phyloP scores from a whole-genome alignment of 2,113 vertebrate genomes.

The Sapajus apella region DNA sequence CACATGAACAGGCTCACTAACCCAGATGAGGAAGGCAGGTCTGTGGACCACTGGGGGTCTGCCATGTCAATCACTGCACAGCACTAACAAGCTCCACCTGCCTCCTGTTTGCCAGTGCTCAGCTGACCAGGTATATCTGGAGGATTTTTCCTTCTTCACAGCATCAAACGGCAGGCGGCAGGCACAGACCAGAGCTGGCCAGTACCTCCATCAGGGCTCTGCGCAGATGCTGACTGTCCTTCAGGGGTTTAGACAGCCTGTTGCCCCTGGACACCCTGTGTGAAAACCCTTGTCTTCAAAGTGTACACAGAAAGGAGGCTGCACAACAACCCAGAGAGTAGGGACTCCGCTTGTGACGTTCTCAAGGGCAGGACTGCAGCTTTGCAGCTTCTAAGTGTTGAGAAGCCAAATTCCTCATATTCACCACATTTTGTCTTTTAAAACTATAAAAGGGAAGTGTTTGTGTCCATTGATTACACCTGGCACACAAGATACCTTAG shows the following conservation, averaged over 20 bases:
- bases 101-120: too few relatives aligned
- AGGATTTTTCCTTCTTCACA: neutral
- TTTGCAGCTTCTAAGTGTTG: neutral
- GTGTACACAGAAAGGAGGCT: neutral
- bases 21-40: neutral
- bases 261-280: neutral
- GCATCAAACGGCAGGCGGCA: neutral
- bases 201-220: neutral
- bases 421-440: neutral
- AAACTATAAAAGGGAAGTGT: neutral
- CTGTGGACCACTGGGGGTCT: neutral
- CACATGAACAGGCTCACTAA: neutral
- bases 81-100: neutral
- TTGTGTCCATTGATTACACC: neutral
- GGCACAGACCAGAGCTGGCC: neutral
- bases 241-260: neutral
- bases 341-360: neutral
- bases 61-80: neutral
- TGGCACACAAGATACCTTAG: neutral
- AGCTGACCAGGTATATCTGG: fast-evolving
- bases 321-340: neutral
- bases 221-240: neutral
- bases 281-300: neutral
- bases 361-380: neutral
- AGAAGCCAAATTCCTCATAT: neutral